These are phyloP conservation scores for Macrobrachium rosenbergii DNA, from an alignment of 1,140 invertebrate genomes.

Conservation along the genomic window DNA sequence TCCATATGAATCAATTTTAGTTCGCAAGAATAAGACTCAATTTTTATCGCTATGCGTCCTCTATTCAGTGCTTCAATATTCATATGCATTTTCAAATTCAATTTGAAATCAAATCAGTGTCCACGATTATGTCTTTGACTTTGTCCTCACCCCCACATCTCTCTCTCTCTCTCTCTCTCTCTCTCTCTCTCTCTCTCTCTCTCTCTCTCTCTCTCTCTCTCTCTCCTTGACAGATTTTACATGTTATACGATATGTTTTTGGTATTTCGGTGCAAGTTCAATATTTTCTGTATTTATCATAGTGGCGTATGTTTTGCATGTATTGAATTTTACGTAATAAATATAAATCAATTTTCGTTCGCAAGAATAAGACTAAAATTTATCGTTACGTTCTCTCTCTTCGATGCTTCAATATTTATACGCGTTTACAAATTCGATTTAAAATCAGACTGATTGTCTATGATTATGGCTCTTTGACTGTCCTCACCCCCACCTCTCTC, in stretches of 20 bases:
- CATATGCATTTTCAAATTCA: not conserved
- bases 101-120: not conserved
- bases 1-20: too few species aligned
- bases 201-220: not conserved
- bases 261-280: too few species aligned
- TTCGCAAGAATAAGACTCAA: too few species aligned
- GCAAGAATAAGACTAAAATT: too few species aligned
- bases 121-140: not conserved
- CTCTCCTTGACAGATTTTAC: not conserved
- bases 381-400: too few species aligned
- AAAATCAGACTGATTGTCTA: not conserved
- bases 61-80: not conserved
- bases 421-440: not conserved
- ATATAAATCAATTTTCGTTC: too few species aligned
- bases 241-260: too few species aligned
- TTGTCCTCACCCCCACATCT: not conserved
- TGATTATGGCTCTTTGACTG: not conserved
- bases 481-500: constrained; percentile 3
- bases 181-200: not conserved
- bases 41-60: not conserved
- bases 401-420: not conserved
- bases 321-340: too few species aligned
- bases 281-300: too few species aligned
- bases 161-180: not conserved
- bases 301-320: too few species aligned